Base-by-base conservation (phyloP, 2,113 vertebrate species). In the Falco punctatus region DNA sequence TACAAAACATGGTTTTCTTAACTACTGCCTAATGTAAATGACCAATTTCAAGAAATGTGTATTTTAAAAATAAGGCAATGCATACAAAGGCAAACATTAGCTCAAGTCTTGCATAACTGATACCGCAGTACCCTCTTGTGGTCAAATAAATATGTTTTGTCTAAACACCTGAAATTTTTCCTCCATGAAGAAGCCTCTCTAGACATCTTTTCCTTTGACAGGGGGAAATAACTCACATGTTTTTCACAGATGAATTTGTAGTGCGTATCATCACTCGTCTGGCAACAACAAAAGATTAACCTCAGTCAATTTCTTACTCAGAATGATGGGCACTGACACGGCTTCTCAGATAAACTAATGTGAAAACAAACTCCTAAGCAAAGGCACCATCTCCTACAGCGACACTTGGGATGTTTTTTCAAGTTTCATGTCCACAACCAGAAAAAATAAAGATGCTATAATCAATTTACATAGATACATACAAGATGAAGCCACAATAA, bases 51-150 rank as follows among this genome's bases (percentile, higher is more conserved):
- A 92, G 54, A 96, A 89, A 46, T 6, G 19, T 2, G 1, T 19
- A 7, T 77, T 81, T 92, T 65, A 44, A 81, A 93, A 87, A 58
- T 6, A 77, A 75, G 19, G 30, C 21, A 66, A 30, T 16, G 24
- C 8, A 9, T 32, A 20, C 46, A 42, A 67, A 78, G 27, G 15
- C 33, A 91, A 85, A 65, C 33, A 74, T 38, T 24, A 72, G 27
- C 33, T 91, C 40, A 75, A 81, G 10, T 27, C 74, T 90, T 81
- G 38, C 32, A 84, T 96, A 96, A 80, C 58, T 97, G 93, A 81
- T 88, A 64, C 92, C 59, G 74, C 89, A 96, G 54, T 80, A 93
- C 97, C 97, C 95, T 94, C 97, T 97, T 92, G 96, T 97, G 97
- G 96, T 65, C 85, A 94, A 80, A 95, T n/a, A 70, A 88, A 75